phyloP scores from a whole-genome alignment of 2,888 invertebrate genomes.

The Leucoma salicis region DNA sequence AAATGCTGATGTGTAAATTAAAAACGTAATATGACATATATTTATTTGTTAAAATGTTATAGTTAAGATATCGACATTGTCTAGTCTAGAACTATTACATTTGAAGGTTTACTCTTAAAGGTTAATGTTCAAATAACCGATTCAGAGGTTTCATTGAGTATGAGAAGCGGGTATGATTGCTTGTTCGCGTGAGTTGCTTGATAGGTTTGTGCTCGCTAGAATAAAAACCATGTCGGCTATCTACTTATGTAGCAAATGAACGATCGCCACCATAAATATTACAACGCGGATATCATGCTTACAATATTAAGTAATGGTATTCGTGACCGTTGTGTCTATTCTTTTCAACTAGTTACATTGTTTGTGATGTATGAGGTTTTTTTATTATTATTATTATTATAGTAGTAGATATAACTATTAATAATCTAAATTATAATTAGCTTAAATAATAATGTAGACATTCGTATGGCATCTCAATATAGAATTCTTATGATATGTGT shows the following conservation, averaged over 20 bases:
- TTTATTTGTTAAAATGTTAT: too few relatives aligned
- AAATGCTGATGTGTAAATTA: too few relatives aligned
- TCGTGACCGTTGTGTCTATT: constrained; percentile 47
- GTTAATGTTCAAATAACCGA: constrained; percentile 40
- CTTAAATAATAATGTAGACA: not conserved
- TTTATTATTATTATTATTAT: constrained; percentile 21
- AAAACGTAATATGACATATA: too few relatives aligned
- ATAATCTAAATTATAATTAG: not conserved
- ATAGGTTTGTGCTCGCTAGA: constrained; percentile 57
- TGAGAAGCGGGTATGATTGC: constrained; percentile 64
- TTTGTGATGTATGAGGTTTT: constrained; percentile 38
- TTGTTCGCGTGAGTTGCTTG: constrained; percentile 62
- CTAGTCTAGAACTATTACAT: too few relatives aligned
- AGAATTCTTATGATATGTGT: too few relatives aligned
- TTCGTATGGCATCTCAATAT: not conserved
- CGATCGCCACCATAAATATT: constrained; percentile 56
- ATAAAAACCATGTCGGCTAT: constrained; percentile 45
- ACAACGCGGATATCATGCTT: constrained; percentile 40
- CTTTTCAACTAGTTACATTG: constrained; percentile 35
- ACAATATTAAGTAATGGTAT: constrained; percentile 54
- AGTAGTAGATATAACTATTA: not conserved
- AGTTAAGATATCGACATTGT: too few relatives aligned
- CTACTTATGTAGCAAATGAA: constrained; percentile 48
- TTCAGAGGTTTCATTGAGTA: constrained; percentile 63
- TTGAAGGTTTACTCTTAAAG: constrained; percentile 9